Base-by-base conservation (phyloP, 2,888 invertebrate genomes). In the Aleiodes testaceus region DNA sequence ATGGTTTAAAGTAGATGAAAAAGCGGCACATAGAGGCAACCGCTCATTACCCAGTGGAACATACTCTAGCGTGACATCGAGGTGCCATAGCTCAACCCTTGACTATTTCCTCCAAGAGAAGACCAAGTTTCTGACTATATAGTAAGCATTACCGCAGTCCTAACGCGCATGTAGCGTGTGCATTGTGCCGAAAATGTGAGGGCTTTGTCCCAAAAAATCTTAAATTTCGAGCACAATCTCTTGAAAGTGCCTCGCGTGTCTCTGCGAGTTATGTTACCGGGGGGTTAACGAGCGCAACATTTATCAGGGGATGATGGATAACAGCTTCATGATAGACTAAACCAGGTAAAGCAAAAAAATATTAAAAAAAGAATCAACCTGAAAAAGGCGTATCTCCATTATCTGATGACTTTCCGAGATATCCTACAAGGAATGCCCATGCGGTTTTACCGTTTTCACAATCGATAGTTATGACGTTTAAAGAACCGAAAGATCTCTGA, bases 191-290 rank as follows among this genome's bases (percentile, higher is more conserved):
- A 59, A 42, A 16, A 59, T 59, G 16, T 42, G 26, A 36, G 36
- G 59, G 26, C 16, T 59, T 9, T 7, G 59, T 59, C 5, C 26
- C 6, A 22, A 45, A 26, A 67, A 44, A 67, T 67, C 67, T 67
- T 26, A 67, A 67, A 67, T 59, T 67, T 45, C 45, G 63, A 53
- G 45, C 59, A 36, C 59, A 36, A 59, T 14, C 67, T 22, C 45
- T 26, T 44, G 14, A n/a, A n/a, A 45, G 67, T 67, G 30, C 55
- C 16, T 66, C 45, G 55, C 67, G 67, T 67, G 47, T 67, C 55
- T 22, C 36, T 67, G 55, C 47, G 67, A 67, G 59, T 67, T 67
- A 47, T 67, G 59, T 45, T n/a, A 36, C 59, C 59, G 3, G 59
- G 59, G 59, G 7, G 14, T 42, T 59, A 59, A 59, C 59, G 59